Percentiles rank a stretch among this genome's conserved stretches.
These are phyloP conservation scores for Tridacna crocea DNA, from an alignment of 2,888 invertebrate genomes.

Conservation along the genomic window DNA sequence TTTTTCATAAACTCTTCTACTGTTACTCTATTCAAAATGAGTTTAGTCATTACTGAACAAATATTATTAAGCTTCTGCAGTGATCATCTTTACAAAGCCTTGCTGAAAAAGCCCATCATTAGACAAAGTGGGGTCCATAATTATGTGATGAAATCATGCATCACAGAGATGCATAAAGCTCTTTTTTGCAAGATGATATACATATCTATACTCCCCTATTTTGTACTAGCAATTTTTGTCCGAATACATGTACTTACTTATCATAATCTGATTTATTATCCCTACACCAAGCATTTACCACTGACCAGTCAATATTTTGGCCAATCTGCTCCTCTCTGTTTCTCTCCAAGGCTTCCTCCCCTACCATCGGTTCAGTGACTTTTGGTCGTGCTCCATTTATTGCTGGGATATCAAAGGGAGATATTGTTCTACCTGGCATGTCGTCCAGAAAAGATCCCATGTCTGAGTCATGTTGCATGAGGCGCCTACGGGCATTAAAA, in stretches of 20 bases:
- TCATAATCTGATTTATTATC: slow-evolving; percentile 51
- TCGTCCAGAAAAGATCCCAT: slow-evolving; percentile 57
- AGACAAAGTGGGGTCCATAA: too few species aligned
- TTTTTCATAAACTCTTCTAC: too few species aligned
- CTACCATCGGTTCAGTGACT: neutral
- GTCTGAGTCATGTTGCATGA: slow-evolving; percentile 30
- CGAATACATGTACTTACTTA: slow-evolving; percentile 39
- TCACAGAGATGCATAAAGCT: too few species aligned
- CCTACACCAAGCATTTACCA: slow-evolving; percentile 64
- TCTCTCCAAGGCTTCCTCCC: neutral
- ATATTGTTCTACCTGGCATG: slow-evolving; percentile 25
- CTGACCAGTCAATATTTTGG: slow-evolving; percentile 58
- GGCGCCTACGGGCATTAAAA: slow-evolving; percentile 30
- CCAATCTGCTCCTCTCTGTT: slow-evolving; percentile 23
- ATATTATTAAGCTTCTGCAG: too few species aligned
- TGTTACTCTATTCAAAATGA: too few species aligned
- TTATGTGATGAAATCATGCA: too few species aligned
- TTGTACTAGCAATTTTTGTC: neutral
- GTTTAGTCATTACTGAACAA: too few species aligned
- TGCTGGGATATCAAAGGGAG: neutral
- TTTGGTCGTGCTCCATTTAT: slow-evolving; percentile 37
- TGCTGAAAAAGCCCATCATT: too few species aligned
- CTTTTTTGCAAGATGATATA: too few species aligned
- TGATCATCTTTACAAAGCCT: too few species aligned
- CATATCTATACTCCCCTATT: neutral